Evolutionary conservation across 2,797 vertebrate genomes (phyloP), one percentile per base, ranked within the genome.

Genomic region (Otolemur crassicaudatus): DNA sequence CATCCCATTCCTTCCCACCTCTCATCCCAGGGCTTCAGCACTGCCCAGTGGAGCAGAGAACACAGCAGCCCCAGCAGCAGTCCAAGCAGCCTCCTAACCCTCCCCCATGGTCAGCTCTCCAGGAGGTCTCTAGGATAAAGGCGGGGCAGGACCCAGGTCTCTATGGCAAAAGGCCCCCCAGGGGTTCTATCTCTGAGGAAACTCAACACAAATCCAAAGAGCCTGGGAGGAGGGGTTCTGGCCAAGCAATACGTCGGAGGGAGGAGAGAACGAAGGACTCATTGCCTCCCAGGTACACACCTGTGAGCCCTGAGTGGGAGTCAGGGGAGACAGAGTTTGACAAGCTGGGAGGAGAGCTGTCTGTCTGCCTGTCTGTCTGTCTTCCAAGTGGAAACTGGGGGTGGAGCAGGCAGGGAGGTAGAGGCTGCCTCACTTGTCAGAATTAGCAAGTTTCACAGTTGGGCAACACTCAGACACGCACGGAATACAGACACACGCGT

Each of bases 291-390:
- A 94, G 95, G 94, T 84, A 63, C 76, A 87, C 87, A 96, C 95
- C 96, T 95, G 94, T 95, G 85, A 70, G 60, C 65, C 92, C 60
- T n/a, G 72, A 76, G 97, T 97, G 60, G 97, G 97, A 94, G 97
- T 90, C 73, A 31, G 8, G 93, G 94, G 92, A 98, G 95, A 97
- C 95, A 72, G 91, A 95, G 85, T 96, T 96, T 98, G 97, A 97
- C 97, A 97, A 90, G 79, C 95, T 94, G 97, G 97, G 97, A 96
- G 97, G 97, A 97, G 97, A 97, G 96, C 97, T 97, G 97, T 96
- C 97, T 97, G 95, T 96, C 97, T 96, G 95, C 96, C 94, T 96
- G 96, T 96, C 97, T 96, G 97, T 97, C 95, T 98, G 96, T 97
- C 97, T 98, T 83, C 94, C 95, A 82, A 93, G 90, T 89, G 97